A percentile compares a stretch with the other conserved stretches of the same genome.
Evolutionary conservation across 2,888 invertebrate species (phyloP).

Genomic region (Melitaea athalia): DNA sequence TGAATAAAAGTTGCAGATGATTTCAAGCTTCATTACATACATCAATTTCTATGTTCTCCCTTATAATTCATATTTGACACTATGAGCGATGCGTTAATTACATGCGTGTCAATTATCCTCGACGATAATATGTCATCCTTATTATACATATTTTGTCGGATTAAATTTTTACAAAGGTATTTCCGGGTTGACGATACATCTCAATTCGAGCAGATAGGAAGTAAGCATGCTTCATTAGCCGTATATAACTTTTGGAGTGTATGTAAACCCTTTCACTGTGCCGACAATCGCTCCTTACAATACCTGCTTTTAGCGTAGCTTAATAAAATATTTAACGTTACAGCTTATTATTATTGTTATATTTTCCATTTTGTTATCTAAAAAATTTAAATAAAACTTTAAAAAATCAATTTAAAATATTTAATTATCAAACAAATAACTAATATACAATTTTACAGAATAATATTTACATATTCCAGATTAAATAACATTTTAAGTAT

Average conservation of each 20-base stretch:
- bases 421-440: background rate
- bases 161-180: constrained; percentile 58
- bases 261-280: constrained; percentile 57
- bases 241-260: constrained; percentile 57
- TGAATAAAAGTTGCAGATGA: background rate
- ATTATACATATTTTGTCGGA: constrained; percentile 67
- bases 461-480: too few species aligned
- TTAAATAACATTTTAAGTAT: background rate
- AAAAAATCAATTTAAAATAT: background rate
- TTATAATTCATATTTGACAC: constrained; percentile 15
- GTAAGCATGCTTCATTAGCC: constrained; percentile 72
- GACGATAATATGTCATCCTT: constrained; percentile 41
- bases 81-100: constrained; percentile 24
- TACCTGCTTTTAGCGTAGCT: constrained; percentile 37
- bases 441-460: background rate
- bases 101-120: constrained; percentile 25
- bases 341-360: background rate
- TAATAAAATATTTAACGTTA: background rate
- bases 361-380: background rate
- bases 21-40: background rate
- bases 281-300: constrained; percentile 57
- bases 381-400: too few species aligned
- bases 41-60: background rate
- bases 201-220: constrained; percentile 69
- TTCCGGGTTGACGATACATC: constrained; percentile 74